A percentile compares a stretch with the other conserved stretches of the same genome.
phyloP scores from a whole-genome alignment of 2,888 invertebrate genomes.

The Lasioglossum oenotherae region DNA sequence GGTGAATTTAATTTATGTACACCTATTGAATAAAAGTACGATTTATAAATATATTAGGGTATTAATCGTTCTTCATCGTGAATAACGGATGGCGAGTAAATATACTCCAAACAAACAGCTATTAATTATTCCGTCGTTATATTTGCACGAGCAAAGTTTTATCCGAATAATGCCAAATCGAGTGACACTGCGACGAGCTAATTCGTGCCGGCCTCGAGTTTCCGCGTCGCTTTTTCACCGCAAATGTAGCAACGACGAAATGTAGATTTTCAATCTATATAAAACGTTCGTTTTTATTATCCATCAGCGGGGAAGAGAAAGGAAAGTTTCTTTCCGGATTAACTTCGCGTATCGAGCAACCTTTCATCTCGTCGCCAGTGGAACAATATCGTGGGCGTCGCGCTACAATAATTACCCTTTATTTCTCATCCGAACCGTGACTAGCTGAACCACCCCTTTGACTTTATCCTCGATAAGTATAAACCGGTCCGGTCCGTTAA shows the following conservation, averaged over 20 bases:
- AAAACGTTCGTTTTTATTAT: neutral
- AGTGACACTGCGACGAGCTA: neutral
- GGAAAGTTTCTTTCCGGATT: neutral
- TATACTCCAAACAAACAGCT: neutral
- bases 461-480: conserved; percentile 80
- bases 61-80: neutral
- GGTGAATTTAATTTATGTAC: neutral
- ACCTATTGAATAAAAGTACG: neutral
- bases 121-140: neutral
- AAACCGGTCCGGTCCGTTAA: conserved; percentile 80
- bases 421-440: conserved; percentile 64
- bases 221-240: no score
- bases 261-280: neutral
- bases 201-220: neutral
- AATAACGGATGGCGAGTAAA: neutral
- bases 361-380: neutral
- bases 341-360: neutral
- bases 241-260: neutral
- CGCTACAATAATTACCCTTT: conserved; percentile 55
- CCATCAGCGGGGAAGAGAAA: neutral
- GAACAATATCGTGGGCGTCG: neutral
- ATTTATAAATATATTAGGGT: neutral
- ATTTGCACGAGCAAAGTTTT: neutral
- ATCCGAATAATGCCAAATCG: neutral
- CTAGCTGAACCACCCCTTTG: conserved; percentile 76